These are phyloP conservation scores for Chroicocephalus ridibundus DNA, from an alignment of 2,113 vertebrate genomes.

Conservation along the genomic window DNA sequence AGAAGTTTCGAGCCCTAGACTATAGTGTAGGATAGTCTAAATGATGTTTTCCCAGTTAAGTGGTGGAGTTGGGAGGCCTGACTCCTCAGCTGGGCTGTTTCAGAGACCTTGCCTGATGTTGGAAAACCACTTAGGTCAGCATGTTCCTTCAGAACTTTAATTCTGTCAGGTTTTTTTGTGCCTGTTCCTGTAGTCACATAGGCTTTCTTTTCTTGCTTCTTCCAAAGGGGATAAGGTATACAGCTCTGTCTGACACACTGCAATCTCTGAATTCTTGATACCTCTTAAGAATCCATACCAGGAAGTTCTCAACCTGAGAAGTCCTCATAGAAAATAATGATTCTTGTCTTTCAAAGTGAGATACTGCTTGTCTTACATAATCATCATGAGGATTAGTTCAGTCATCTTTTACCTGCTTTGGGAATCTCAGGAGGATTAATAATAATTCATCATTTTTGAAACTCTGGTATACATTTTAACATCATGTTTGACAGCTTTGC, in stretches of 20 bases:
- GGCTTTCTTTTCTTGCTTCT: background rate
- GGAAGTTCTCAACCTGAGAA: background rate
- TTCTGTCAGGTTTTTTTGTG: background rate
- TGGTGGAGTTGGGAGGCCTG: background rate
- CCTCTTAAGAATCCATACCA: background rate
- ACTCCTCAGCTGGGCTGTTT: background rate
- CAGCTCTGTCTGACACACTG: background rate
- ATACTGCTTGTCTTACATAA: background rate
- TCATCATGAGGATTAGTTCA: background rate
- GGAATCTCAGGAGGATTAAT: background rate
- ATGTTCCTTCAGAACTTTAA: background rate
- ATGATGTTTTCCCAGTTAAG: background rate
- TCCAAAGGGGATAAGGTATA: background rate
- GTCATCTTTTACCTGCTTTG: background rate
- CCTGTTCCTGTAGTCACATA: background rate
- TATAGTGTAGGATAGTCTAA: background rate
- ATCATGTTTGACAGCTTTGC: conserved; percentile 11
- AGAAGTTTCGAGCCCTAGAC: background rate
- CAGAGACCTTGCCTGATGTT: background rate
- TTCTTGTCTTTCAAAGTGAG: background rate
- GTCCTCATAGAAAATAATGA: background rate
- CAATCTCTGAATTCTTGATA: background rate
- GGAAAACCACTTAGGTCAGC: background rate
- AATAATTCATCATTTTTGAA: conserved; percentile 31
- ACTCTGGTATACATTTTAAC: conserved; percentile 7